Base-by-base conservation (phyloP, 2,888 invertebrate species). In the Latheticus oryzae region DNA sequence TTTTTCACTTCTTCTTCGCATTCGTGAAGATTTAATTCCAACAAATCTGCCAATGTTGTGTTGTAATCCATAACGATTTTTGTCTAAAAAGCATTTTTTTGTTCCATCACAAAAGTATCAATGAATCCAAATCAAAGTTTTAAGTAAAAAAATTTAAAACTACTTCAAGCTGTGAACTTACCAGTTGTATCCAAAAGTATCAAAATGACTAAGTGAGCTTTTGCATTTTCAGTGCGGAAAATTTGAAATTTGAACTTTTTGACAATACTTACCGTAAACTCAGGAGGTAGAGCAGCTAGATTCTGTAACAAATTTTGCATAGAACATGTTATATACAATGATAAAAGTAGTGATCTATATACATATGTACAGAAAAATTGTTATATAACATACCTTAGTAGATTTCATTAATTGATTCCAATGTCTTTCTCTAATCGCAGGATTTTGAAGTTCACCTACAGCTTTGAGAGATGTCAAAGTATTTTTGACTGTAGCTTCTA, bases 1-100 rank as follows among this genome's bases (percentile, higher is more conserved):
- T 94, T 95, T 73, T 95, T 93, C 0, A 95, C 97, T 78, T 97
- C 97, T 76, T 97, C 97, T 78, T 97, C 97, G 78, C 94, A 97
- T 78, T 96, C 94, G 77, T 97, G 97, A 5, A 97, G 84, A 79
- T 96, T 96, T 37, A 97, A 80, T 2, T 92, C 92, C 61, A 97
- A 81, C 12, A 97, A 82, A 76, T 97, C 97, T 1, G 95, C 91
- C 68, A 97, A 79, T 0, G 96, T 97, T 5, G 97, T 97, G 63
- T 88, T 90, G 69, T 89, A 86, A 73, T 95, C 93, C 94, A 97
- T 96, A 23, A 94, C 91, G 73, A 97, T 96, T 78, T 89, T 87
- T 4, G 95, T 94, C 95, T 95, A 78, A 53, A 77, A 76, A n/a
- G n/a, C n/a, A n/a, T n/a, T n/a, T n/a, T 32, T 45, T 12, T 32